Conservation (phyloP, 1,140 invertebrate species). For the Drosophila sucinea region DNA sequence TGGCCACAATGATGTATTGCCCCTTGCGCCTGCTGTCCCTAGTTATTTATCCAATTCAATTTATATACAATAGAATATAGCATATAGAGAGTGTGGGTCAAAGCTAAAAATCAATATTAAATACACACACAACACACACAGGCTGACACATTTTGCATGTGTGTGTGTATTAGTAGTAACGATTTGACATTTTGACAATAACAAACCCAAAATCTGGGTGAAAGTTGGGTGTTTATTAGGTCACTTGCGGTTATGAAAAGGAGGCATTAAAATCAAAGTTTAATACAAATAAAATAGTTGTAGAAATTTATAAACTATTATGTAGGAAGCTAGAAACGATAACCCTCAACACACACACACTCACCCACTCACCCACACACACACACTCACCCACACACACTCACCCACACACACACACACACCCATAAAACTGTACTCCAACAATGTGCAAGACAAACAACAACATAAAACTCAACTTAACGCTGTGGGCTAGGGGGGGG, state of each 20-base stretch:
- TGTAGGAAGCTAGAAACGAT: slow-evolving; percentile 44
- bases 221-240: slow-evolving; percentile 40
- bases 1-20: slow-evolving; percentile 1
- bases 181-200: slow-evolving; percentile 62
- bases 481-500: slow-evolving; percentile 1
- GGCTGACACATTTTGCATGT: slow-evolving; percentile 32
- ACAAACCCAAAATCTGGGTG: neutral
- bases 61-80: neutral
- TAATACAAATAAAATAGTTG: slow-evolving; percentile 40
- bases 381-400: slow-evolving; percentile 21
- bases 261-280: slow-evolving; percentile 42
- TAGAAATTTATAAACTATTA: slow-evolving; percentile 9
- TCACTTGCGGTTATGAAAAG: slow-evolving; percentile 40
- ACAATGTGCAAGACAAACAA: slow-evolving; percentile 75
- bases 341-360: slow-evolving; percentile 19
- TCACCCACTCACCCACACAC: slow-evolving; percentile 17
- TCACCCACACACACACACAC: neutral
- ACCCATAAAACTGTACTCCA: slow-evolving; percentile 18
- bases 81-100: slow-evolving; percentile 42
- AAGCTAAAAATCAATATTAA: slow-evolving; percentile 69
- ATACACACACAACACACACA: slow-evolving; percentile 57
- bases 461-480: slow-evolving; percentile 15
- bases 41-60: neutral
- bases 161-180: slow-evolving; percentile 53
- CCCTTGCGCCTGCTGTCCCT: neutral